Conservation (phyloP, 2,888 invertebrate species). For the Choreutis nemorana region DNA sequence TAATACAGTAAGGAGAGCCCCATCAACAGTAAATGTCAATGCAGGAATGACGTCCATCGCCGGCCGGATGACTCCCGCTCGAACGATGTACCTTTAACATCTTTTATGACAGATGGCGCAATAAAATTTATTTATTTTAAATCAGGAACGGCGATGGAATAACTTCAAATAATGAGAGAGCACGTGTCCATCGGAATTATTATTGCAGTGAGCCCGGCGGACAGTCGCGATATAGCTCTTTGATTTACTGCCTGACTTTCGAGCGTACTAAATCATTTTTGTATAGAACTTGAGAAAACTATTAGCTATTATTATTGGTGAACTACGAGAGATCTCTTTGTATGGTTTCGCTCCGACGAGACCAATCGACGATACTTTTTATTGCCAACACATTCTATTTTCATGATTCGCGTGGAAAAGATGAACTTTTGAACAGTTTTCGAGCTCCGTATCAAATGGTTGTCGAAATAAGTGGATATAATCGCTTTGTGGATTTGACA, state of each 20-base stretch:
- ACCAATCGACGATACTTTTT: slow-evolving; percentile 33
- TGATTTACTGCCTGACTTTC: slow-evolving; percentile 61
- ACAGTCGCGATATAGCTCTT: slow-evolving; percentile 31
- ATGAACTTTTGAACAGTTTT: slow-evolving; percentile 21
- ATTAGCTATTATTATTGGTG: slow-evolving; percentile 61
- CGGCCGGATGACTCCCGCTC: slow-evolving; percentile 34
- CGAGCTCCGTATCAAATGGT: slow-evolving; percentile 21
- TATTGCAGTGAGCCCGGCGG: slow-evolving; percentile 29
- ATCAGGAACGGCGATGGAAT: slow-evolving; percentile 37
- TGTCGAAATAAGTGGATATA: slow-evolving; percentile 14
- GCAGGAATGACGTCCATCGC: slow-evolving; percentile 30
- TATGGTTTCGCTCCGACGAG: slow-evolving; percentile 25
- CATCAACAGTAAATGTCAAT: slow-evolving; percentile 54
- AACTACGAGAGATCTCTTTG: slow-evolving; percentile 44
- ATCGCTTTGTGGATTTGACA: slow-evolving; percentile 11
- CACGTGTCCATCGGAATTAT: slow-evolving; percentile 48
- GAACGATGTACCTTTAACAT: slow-evolving; percentile 45
- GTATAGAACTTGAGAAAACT: slow-evolving; percentile 61
- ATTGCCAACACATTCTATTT: slow-evolving; percentile 30
- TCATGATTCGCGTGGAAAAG: slow-evolving; percentile 42
- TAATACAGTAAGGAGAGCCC: slow-evolving; percentile 43
- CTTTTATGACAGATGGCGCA: slow-evolving; percentile 56
- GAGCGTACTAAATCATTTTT: slow-evolving; percentile 58
- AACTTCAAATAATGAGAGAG: slow-evolving; percentile 53
- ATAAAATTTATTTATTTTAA: slow-evolving; percentile 62